Base-by-base conservation (phyloP, 2,113 vertebrate genomes). In the Ploceus nigricollis region DNA sequence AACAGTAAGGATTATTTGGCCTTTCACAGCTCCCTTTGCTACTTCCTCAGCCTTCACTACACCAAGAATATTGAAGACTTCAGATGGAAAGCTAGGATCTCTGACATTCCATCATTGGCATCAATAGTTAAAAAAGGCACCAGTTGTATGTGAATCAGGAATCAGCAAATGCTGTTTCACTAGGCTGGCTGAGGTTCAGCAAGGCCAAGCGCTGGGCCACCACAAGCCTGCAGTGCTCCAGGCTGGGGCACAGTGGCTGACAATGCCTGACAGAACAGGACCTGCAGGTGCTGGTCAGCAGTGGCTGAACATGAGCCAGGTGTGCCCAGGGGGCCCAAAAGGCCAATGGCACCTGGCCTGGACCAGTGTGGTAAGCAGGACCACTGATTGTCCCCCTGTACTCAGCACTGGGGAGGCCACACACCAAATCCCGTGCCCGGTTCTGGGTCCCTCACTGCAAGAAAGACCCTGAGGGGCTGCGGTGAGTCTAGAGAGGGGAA, bases 301-400 rank as follows among this genome's bases (percentile, higher is more conserved):
- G 30, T 0, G 25, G 31, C 42, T 42, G 9, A 48, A 22, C 22
- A 1, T 0, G 15, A 56, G 63, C 15, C 68, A 39, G 19, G 7
- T 8, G 23, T 72, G 37, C 47, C 47, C 75, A 51, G 40, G 30
- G 21, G 71, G 23, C n/a, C n/a, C 44, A 42, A 30, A 25, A 6
- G 10, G 16, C 27, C 24, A 8, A 14, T 2, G 11, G 15, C 24
- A 44, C 8, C 20, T 42, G 37, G 37, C n/a, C 2, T 35, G 47
- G 16, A 37, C 2, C 45, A 57, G 37, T 1, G 30, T 17, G n/a
- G 17, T 5, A 30, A 58, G 24, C 15, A 47, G 17, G 17, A 53
- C 0, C 8, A 14, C 45, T 1, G 63, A 45, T 0, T 0, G 7
- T 5, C 1, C 7, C 35, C 6, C 42, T 11, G 10, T 12, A 15